Base-by-base conservation (phyloP, 2,797 vertebrate species). In the Lacerta agilis region DNA sequence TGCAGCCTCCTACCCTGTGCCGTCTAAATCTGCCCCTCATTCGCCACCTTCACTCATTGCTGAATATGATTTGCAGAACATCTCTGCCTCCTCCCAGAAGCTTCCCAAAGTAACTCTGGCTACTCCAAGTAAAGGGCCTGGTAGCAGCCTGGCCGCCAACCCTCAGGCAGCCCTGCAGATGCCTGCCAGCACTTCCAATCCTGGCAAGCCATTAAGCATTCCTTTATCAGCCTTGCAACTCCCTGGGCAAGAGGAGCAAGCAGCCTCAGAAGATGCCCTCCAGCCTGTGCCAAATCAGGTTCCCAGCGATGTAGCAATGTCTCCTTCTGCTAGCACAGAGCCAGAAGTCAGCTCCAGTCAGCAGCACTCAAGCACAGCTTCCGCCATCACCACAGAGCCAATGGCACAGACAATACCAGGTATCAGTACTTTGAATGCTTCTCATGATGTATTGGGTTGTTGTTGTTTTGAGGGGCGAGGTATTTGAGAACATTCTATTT, bases 321-420 rank as follows among this genome's bases (percentile, higher is more conserved):
- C 97, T 0, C 97, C 97, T 15, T 95, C 94, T 0, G 92, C 97
- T 89, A 97, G 96, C 38, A n/a, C 97, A 0, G 97, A 98, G 88
- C 97, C 97, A 0, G 98, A 98, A 95, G 97, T 98, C 94, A 97
- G 97, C 94, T 98, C 97, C 91, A 98, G 97, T 90, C 97, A 98
- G 92, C 97, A 97, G 89, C 97, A 97, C 90, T 93, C 96, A 78
- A 96, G 91, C 1, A 66, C 94, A 0, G 89, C 84, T 15, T 95
- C 96, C 3, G 80, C 94, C 41, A 82, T 96, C 88, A 93, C 93
- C 71, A 94, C 96, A 0, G 97, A 98, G 72, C 95, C 94, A 29
- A 92, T 91, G 0, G 95, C 71, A 0, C 97, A 96, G 88, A 96
- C 97, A 23, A 93, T 97, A 93, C 96, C 98, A 97, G 98, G 98